Evolutionary conservation across 2,888 invertebrate genomes (phyloP).

Genomic region (Adineta ricciae): DNA sequence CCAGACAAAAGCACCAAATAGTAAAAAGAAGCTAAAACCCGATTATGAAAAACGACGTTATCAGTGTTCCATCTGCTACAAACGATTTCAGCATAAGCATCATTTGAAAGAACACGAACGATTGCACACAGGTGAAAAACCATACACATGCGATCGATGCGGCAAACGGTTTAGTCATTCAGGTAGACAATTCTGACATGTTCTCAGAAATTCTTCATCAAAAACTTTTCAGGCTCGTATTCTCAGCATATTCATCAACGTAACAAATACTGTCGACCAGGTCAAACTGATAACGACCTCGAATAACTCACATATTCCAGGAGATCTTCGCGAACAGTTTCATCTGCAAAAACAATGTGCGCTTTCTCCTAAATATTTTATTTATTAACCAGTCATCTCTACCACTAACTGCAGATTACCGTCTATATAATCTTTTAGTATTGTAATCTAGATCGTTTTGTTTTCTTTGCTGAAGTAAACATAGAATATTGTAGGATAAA

Average conservation of each 20-base stretch:
- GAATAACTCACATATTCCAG: neutral
- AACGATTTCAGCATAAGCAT: constrained; percentile 33
- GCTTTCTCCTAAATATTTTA: no score
- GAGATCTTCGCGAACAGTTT: no score
- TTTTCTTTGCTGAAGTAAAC: no score
- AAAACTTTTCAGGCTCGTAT: constrained; percentile 26
- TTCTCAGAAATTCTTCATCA: no score
- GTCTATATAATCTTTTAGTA: no score
- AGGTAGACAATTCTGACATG: neutral
- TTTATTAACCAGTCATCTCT: no score
- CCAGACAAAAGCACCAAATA: no score
- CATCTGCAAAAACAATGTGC: no score
- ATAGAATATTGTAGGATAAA: no score
- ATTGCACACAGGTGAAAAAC: constrained; percentile 34
- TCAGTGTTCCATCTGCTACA: constrained; percentile 22
- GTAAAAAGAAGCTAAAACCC: neutral
- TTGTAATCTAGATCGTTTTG: no score
- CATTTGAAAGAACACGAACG: constrained; percentile 33
- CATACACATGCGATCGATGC: constrained; percentile 31
- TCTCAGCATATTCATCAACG: constrained; percentile 33
- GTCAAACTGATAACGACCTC: neutral
- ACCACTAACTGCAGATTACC: no score
- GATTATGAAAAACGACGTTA: constrained; percentile 6
- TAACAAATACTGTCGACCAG: constrained; percentile 33
- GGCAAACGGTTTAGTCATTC: constrained; percentile 33